Evolutionary conservation across 2,888 invertebrate genomes (phyloP), one percentile per base, ranked within the genome.

Genomic region (Lordiphosa fenestrarum): DNA sequence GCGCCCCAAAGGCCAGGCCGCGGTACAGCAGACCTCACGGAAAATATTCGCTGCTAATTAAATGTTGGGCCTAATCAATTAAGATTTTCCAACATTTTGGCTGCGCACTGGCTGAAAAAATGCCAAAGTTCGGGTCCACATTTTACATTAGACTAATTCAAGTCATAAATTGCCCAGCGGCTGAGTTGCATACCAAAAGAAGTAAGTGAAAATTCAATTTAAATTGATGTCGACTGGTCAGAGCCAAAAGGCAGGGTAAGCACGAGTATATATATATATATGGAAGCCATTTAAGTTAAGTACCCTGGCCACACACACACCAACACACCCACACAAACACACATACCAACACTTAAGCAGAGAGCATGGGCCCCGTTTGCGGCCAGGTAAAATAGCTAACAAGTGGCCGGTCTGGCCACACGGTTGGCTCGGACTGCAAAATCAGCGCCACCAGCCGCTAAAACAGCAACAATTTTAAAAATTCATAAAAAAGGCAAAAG

Each of bases 171-270:
- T 86, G 77, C 61, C 44, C 59, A 41, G 64, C 67, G 72, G 70
- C 73, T 81, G 77, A 38, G 56, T 62, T 65, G 77, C 71, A 77
- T 77, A 77, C 81, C 60, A 77, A 77, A 66, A 21, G 12, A 40
- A 19, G 82, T 78, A 82, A 83, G 71, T 77, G 73, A 74, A 86
- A 87, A 87, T 87, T 86, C 86, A 87, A 86, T 87, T 86, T 84
- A 80, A 86, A 86, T 86, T 84, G 84, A 83, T 84, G 75, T 67
- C 72, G 78, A 75, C 73, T 66, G 66, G 55, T 54, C 66, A 41
- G 47, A 49, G 62, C 68, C 65, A 72, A 68, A 69, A 64, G 57
- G 48, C 42, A 52, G 56, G 56, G 46, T 61, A 64, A 66, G 30
- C 30, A 30, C 30, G 30, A 10, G 9, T 9, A 69, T 21, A 55